Evolutionary conservation across 2,113 vertebrate genomes (phyloP).

Genomic region (Pseudorhombus dupliciocellatus): DNA sequence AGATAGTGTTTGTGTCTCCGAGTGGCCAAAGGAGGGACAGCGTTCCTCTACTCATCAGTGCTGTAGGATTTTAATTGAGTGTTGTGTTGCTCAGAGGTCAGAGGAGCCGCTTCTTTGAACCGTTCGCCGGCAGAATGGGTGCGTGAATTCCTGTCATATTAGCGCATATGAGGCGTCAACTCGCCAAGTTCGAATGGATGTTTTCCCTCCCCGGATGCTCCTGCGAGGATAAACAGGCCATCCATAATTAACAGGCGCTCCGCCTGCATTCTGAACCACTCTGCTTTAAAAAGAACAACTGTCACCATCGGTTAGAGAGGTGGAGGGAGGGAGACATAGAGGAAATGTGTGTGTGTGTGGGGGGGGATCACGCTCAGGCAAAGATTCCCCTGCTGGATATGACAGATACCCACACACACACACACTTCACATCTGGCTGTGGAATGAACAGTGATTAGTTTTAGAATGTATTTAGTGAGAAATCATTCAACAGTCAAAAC

Average conservation of each 20-base stretch:
- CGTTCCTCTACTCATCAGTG: too few species aligned
- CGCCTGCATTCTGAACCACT: slow-evolving; percentile 70
- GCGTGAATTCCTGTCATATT: slow-evolving; percentile 58
- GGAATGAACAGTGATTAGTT: slow-evolving; percentile 48
- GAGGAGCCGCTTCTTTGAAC: slow-evolving; percentile 30
- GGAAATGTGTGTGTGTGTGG: slow-evolving; percentile 5
- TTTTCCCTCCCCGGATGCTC: slow-evolving; percentile 69
- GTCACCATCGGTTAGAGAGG: slow-evolving; percentile 63
- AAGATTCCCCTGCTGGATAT: slow-evolving; percentile 29
- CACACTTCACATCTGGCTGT: slow-evolving; percentile 36
- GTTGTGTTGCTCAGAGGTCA: slow-evolving; percentile 2
- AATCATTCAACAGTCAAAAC: slow-evolving; percentile 45
- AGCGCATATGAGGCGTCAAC: slow-evolving; percentile 36
- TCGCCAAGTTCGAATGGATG: slow-evolving; percentile 62
- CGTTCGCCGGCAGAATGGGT: slow-evolving; percentile 36
- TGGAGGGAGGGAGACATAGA: slow-evolving; percentile 6
- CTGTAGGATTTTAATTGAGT: background rate
- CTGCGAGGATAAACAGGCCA: slow-evolving; percentile 76
- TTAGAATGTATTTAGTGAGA: slow-evolving; percentile 51
- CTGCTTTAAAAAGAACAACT: slow-evolving; percentile 71
- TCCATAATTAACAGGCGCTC: slow-evolving; percentile 76
- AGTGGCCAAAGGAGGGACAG: too few species aligned
- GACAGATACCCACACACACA: slow-evolving; percentile 37
- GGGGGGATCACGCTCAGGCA: slow-evolving; percentile 37
- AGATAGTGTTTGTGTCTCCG: too few species aligned